Evolutionary conservation across 2,113 vertebrate genomes (phyloP).

Genomic region (Lepidiolamprologus cunningtoni): DNA sequence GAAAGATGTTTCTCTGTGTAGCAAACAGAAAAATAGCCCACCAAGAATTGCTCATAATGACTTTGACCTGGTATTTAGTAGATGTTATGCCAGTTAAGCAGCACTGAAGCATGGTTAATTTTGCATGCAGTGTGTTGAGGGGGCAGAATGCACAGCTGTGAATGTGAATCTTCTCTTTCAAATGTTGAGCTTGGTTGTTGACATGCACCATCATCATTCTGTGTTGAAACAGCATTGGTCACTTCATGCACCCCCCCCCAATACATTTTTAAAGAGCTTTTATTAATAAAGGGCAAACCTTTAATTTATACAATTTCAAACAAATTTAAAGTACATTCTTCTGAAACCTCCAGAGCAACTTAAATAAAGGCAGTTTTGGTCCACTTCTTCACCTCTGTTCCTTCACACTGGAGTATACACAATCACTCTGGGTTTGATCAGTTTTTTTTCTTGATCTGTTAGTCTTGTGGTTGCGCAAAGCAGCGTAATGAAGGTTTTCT

Average conservation of each 20-base stretch:
- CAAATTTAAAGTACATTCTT: neutral
- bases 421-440: neutral
- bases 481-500: constrained; percentile 9
- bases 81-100: neutral
- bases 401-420: constrained; percentile 12
- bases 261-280: rapidly evolving
- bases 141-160: neutral
- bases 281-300: neutral
- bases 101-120: neutral
- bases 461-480: neutral
- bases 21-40: neutral
- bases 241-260: neutral
- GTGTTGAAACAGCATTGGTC: neutral
- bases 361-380: neutral
- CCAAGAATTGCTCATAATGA: rapidly evolving
- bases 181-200: rapidly evolving
- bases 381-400: neutral
- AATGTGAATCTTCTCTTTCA: neutral
- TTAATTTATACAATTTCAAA: no score
- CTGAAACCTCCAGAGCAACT: neutral
- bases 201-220: neutral
- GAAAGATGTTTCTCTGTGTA: neutral
- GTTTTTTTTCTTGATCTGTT: neutral
- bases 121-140: neutral
- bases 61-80: neutral